Percentiles rank a stretch among this genome's conserved stretches.
These are phyloP conservation scores for Psittacula echo DNA, from an alignment of 2,797 vertebrate species.

Conservation along the genomic window DNA sequence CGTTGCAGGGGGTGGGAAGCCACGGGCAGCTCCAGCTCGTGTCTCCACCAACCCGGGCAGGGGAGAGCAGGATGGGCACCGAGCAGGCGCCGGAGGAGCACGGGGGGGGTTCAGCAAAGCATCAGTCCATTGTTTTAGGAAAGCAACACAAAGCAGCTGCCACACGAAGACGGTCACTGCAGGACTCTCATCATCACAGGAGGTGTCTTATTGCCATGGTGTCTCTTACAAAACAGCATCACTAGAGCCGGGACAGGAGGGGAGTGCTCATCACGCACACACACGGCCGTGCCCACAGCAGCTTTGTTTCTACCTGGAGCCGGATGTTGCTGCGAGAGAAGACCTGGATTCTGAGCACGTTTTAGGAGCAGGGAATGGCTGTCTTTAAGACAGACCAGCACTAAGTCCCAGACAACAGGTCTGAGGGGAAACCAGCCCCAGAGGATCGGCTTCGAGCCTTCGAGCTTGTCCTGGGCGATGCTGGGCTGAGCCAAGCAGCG, in stretches of 20 bases:
- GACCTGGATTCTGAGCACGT: neutral
- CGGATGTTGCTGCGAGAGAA: constrained; percentile 39
- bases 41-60: neutral
- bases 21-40: neutral
- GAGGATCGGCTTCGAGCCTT: neutral
- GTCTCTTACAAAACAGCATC: neutral
- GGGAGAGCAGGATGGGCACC: neutral
- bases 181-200: neutral
- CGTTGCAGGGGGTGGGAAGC: neutral
- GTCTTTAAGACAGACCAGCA: neutral
- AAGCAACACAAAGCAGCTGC: neutral
- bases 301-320: neutral
- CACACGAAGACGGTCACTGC: neutral
- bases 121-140: neutral
- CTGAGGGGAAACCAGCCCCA: neutral
- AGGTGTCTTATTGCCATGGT: neutral
- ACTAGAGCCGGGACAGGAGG: neutral
- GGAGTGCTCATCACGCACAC: neutral
- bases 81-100: neutral
- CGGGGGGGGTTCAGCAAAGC: too few species aligned
- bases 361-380: neutral
- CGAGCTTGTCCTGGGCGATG: neutral
- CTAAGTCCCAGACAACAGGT: neutral
- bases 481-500: neutral
- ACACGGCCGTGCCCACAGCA: neutral